A percentile compares a stretch with the other conserved stretches of the same genome.
Evolutionary conservation across 2,113 vertebrate genomes (phyloP).

Genomic region (Arenaria interpres): DNA sequence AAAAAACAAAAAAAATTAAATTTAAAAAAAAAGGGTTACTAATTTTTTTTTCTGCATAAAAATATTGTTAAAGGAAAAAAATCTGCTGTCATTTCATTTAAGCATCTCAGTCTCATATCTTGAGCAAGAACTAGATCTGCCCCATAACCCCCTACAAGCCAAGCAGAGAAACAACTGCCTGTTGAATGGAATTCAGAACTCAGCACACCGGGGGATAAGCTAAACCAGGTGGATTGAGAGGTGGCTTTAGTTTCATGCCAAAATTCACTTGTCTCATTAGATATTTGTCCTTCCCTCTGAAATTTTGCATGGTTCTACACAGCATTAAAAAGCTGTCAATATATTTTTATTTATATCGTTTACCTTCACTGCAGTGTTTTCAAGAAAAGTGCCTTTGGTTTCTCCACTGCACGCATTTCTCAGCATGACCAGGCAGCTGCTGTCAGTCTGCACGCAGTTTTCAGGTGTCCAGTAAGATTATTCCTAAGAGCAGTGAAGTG

Average conservation of each 20-base stretch:
- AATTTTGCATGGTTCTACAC: not conserved
- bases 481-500: not conserved
- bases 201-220: not conserved
- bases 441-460: not conserved
- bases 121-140: not conserved
- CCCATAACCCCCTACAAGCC: too few species aligned
- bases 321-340: not conserved
- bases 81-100: not conserved
- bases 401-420: accelerated
- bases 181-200: not conserved
- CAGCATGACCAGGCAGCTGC: not conserved
- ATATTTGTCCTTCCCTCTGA: not conserved
- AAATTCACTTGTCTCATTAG: not conserved
- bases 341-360: not conserved
- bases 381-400: accelerated
- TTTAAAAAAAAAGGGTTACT: not conserved
- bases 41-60: not conserved
- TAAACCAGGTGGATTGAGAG: not conserved
- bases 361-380: not conserved
- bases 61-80: not conserved
- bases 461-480: not conserved
- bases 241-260: not conserved
- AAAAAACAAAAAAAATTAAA: not conserved
- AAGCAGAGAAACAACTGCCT: not conserved
- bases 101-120: not conserved